Evolutionary conservation across 2,888 invertebrate species (phyloP), one percentile per base, ranked within the genome.

Genomic region (Drosophila prostipennis): DNA sequence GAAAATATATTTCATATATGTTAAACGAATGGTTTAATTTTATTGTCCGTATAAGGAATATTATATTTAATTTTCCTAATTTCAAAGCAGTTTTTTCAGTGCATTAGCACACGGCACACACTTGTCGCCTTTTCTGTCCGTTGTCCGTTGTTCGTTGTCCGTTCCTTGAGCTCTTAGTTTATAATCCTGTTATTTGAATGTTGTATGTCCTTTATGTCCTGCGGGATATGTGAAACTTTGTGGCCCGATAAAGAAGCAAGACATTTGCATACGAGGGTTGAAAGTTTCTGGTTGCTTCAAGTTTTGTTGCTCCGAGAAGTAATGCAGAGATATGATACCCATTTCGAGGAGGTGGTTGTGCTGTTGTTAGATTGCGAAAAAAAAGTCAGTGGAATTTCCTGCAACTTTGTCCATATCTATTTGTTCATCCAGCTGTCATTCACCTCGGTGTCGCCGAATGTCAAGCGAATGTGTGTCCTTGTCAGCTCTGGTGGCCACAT

Each of bases 181-280:
- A 69, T 88, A 84, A 83, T 86, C 82, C 79, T 68, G 73, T 76
- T 87, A 74, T 82, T 78, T 75, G 83, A 72, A 77, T 76, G 83
- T 77, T 78, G 67, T 74, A 61, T 42, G 61, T 68, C 57, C 77
- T 72, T 74, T 70, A 76, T 78, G 78, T 86, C 89, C 88, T 84
- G 74, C 71, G 88, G 89, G 89, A 89, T 80, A 80, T 77, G 79
- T 78, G 80, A 89, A 87, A 87, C 86, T 89, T 86, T 85, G 73
- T 55, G 23, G 51, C 72, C 45, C 54, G 48, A 84, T 84, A 80
- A 80, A 84, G 81, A 78, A 63, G 71, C 57, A 45, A 69, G 56
- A 73, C 85, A 87, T 82, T 82, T 82, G 65, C 81, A 82, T 82
- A 84, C 72, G 70, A 64, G 56, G 55, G 51, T 53, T 26, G 71